Base-by-base conservation (phyloP, 2,113 vertebrate species). In the Paracanthobrama guichenoti region DNA sequence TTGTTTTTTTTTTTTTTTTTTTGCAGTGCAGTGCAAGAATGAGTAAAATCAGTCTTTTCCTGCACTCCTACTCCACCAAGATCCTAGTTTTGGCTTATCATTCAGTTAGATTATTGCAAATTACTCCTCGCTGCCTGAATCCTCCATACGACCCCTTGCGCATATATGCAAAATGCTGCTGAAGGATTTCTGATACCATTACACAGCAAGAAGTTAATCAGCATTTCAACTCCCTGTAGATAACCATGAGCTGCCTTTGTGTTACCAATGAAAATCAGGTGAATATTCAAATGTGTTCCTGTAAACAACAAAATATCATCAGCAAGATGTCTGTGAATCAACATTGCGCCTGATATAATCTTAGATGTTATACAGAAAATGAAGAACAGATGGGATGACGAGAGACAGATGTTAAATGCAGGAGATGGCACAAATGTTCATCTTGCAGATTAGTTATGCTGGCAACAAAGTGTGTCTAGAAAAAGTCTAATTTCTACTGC, bases 141-240 rank as follows among this genome's bases (percentile, higher is more conserved):
- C 24, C 59, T 80, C 42, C 26, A 3, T 66, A 80, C 9, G 42
- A 80, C 78, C 60, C 42, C 22, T 48, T 26, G 18, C 4, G 4
- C 24, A 46, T 79, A 24, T 80, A 81, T 67, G 62, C 79, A 53
- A 81, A 69, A 81, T 26, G 13, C 1, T 31, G 46, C 79, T 53
- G 44, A 67, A 53, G 44, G 79, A 81, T 81, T 81, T 81, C 46
- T 79, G 62, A 69, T 18, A 4, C 79, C 62, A 81, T 81, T 69
- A 69, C 79, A 24, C 62, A 81, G 79, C 79, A 69, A 81, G 79
- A 81, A 50, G 60, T 69, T 81, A 81, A 81, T 81, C 46, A 69
- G 79, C 26, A 81, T 81, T 81, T 53, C 6, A 66, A 53, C 62
- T 81, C 62, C 62, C 79, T 14, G 62, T 66, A 66, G 60, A 80